These are phyloP conservation scores for Meriones unguiculatus DNA, from an alignment of 2,113 vertebrate genomes.

Conservation along the genomic window DNA sequence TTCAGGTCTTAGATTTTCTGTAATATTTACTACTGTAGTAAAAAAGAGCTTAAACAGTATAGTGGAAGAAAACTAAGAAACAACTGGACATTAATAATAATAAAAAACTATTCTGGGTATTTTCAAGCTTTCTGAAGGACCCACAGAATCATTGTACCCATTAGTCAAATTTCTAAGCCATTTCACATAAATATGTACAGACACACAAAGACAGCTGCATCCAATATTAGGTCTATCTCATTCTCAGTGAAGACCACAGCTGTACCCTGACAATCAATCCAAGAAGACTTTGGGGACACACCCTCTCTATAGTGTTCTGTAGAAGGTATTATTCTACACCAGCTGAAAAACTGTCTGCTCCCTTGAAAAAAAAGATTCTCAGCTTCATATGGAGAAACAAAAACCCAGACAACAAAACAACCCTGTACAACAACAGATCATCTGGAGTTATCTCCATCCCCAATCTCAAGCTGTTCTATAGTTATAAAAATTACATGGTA, in stretches of 20 bases:
- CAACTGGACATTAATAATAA: not conserved
- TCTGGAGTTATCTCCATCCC: too few species aligned
- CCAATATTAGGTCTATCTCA: not conserved
- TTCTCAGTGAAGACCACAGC: not conserved
- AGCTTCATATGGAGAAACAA: too few species aligned
- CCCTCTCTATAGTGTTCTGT: not conserved
- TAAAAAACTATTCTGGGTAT: not conserved
- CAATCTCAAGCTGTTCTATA: too few species aligned
- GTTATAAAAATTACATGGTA: too few species aligned
- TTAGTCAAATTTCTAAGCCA: not conserved
- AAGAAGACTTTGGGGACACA: constrained; percentile 2
- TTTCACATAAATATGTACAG: constrained; percentile 5
- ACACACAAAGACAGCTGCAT: not conserved
- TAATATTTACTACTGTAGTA: not conserved
- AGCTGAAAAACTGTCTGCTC: not conserved
- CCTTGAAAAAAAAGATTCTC: too few species aligned
- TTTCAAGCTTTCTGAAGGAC: not conserved
- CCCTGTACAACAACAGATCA: too few species aligned
- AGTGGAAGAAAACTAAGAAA: not conserved
- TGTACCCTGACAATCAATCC: not conserved
- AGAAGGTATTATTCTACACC: not conserved
- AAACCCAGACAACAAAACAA: too few species aligned
- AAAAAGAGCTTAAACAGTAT: not conserved
- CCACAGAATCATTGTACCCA: not conserved
- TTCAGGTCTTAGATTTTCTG: constrained; percentile 3